Base-by-base conservation (phyloP, 2,797 vertebrate genomes). In the Loriculus beryllinus region DNA sequence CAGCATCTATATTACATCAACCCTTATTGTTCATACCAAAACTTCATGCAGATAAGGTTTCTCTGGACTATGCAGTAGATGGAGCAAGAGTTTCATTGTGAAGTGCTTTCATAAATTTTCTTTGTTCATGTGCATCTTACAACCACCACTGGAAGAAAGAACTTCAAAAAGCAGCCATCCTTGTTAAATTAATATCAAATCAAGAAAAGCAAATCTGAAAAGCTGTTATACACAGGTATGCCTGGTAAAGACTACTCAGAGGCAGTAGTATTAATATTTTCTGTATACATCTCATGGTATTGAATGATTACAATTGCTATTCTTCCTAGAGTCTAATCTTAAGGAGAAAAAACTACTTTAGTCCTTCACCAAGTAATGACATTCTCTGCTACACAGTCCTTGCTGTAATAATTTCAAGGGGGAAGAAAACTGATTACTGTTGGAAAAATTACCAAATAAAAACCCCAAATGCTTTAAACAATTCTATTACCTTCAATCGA, bases 21-120 rank as follows among this genome's bases (percentile, higher is more conserved):
- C 23, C 37, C 67, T 74, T 56, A 76, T 9, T 56, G 63, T 43
- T 84, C 80, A 54, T 23, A 76, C 28, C 51, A 88, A 14, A 88
- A 14, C n/a, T 79, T 82, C 54, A 67, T 64, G 47, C 26, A 42
- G 57, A 23, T 72, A 84, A 90, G 63, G 82, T 84, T 94, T 88
- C 69, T 93, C 81, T 77, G 40, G 47, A 84, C 37, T 88, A 78
- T 33, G 93, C 93, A 95, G 95, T 7, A 94, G 96, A 96, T 90
- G 78, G 95, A 94, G 93, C 90, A 96, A 95, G 93, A 91, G 86
- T 75, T 94, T 90, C 94, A 90, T 17, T 59, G 43, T 45, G 28
- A 93, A 95, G 52, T 10, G 59, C 54, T 74, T 88, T 65, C 31
- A 78, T n/a, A 37, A 51, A 90, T 91, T 84, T 82, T 90, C 92